Percentiles rank a stretch among this genome's conserved stretches.
phyloP scores from a whole-genome alignment of 2,113 vertebrate species.

The Actenoides lindsayi region DNA sequence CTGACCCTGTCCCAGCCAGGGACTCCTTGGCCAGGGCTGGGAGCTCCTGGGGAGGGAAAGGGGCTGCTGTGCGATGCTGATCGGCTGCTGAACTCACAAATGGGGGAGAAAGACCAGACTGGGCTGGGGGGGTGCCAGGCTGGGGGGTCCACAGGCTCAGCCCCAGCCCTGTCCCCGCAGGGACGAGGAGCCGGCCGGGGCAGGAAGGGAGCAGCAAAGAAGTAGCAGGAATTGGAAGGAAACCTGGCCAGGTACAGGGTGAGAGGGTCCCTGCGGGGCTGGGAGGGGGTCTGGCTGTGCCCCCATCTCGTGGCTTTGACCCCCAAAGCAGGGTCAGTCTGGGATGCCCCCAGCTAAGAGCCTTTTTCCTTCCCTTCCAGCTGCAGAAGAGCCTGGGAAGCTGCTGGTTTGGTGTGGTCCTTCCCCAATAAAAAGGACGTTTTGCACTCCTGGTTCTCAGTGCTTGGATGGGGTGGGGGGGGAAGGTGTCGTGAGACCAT shows the following conservation, averaged over 20 bases:
- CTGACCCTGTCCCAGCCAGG: neutral
- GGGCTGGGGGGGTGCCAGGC: neutral
- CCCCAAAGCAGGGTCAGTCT: rapidly evolving
- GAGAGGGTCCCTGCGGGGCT: rapidly evolving
- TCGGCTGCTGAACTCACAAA: rapidly evolving
- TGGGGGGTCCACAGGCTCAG: neutral
- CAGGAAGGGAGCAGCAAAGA: neutral
- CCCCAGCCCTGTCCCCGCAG: neutral
- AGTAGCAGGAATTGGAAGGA: neutral
- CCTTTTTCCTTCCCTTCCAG: neutral
- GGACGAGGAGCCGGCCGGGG: neutral
- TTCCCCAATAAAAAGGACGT: neutral
- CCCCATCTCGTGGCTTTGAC: rapidly evolving
- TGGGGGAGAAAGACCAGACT: rapidly evolving
- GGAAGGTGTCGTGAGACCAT: neutral
- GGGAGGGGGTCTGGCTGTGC: rapidly evolving
- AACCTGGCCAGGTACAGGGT: neutral
- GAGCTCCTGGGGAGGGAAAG: neutral
- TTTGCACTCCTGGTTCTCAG: neutral
- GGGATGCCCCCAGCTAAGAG: rapidly evolving
- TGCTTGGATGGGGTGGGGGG: neutral
- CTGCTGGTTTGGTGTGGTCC: rapidly evolving
- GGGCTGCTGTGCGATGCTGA: rapidly evolving
- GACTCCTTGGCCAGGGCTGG: rapidly evolving
- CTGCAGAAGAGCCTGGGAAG: neutral